Conservation (phyloP, 53 echinoderm and acorn worm genomes). For the Zoroaster sp. region DNA sequence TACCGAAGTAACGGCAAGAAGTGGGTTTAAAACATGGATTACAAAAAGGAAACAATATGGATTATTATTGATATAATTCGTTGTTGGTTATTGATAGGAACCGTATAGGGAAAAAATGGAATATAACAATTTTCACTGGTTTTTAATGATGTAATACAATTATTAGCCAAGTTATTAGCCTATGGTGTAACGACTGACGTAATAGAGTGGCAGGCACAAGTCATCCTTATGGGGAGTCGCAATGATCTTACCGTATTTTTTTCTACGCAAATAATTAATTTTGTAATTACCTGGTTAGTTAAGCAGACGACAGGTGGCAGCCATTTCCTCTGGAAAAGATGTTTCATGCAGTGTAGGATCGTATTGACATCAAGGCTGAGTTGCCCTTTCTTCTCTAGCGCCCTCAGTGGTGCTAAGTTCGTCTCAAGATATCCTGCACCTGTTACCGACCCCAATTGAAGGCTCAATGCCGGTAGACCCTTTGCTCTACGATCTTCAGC, state of each 20-base stretch:
- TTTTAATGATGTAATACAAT: too few relatives aligned
- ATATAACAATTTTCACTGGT: too few relatives aligned
- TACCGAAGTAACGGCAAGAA: too few relatives aligned
- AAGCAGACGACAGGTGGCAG: conserved; percentile 72
- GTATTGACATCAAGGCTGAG: conserved; percentile 69
- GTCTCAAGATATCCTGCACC: conserved; percentile 51
- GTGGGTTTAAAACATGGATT: too few relatives aligned
- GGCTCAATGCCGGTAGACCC: conserved; percentile 69
- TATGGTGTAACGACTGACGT: background rate
- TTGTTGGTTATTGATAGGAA: too few relatives aligned
- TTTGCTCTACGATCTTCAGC: conserved; percentile 53
- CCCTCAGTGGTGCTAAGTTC: background rate
- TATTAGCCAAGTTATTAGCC: too few relatives aligned
- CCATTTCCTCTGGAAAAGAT: conserved; percentile 54
- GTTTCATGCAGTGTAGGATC: conserved; percentile 61
- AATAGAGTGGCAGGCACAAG: background rate
- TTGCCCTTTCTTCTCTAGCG: conserved; percentile 14
- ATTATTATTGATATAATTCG: too few relatives aligned
- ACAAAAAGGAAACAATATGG: too few relatives aligned
- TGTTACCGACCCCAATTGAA: conserved; percentile 73
- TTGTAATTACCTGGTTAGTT: conserved; percentile 71
- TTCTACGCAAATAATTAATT: too few relatives aligned
- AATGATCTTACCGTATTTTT: background rate
- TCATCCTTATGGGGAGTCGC: background rate
- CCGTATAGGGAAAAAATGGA: too few relatives aligned